phyloP scores from a whole-genome alignment of 2,888 invertebrate species.

The Lycocerus yunnanus region DNA sequence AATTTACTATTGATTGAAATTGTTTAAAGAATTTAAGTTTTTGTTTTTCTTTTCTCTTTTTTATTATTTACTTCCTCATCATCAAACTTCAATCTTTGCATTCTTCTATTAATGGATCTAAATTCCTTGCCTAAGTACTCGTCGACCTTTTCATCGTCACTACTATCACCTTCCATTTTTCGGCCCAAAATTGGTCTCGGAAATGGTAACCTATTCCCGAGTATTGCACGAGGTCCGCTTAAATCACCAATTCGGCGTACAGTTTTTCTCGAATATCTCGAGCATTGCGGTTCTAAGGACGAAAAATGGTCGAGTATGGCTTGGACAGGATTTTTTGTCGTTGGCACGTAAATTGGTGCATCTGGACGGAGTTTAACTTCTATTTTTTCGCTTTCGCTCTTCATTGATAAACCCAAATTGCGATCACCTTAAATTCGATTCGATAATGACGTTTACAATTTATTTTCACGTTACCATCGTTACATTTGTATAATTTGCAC shows the following conservation, averaged over 20 bases:
- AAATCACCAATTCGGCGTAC: slow-evolving; percentile 33
- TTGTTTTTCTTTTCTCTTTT: slow-evolving; percentile 27
- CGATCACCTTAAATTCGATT: neutral
- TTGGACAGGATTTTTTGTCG: slow-evolving; percentile 31
- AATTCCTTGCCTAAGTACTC: slow-evolving; percentile 40
- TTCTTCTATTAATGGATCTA: slow-evolving; percentile 38
- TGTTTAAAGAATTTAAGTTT: neutral
- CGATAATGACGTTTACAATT: slow-evolving; percentile 25
- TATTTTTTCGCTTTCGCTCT: slow-evolving; percentile 25
- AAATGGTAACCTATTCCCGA: slow-evolving; percentile 37
- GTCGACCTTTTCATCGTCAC: slow-evolving; percentile 27
- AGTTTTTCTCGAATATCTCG: slow-evolving; percentile 42
- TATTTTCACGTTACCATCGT: neutral
- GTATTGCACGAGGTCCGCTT: slow-evolving; percentile 28
- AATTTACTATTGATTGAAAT: neutral
- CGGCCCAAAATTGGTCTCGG: slow-evolving; percentile 44
- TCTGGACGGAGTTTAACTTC: slow-evolving; percentile 42
- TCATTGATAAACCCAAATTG: slow-evolving; percentile 17
- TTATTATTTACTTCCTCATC: slow-evolving; percentile 36
- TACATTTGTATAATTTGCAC: neutral
- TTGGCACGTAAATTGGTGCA: slow-evolving; percentile 43
- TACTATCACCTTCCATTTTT: slow-evolving; percentile 33
- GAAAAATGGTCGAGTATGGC: slow-evolving; percentile 21
- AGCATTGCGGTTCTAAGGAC: slow-evolving; percentile 40
- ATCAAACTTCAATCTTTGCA: slow-evolving; percentile 40